Evolutionary conservation across 2,888 invertebrate genomes (phyloP).

Genomic region (Parapristionchus giblindavisi): DNA sequence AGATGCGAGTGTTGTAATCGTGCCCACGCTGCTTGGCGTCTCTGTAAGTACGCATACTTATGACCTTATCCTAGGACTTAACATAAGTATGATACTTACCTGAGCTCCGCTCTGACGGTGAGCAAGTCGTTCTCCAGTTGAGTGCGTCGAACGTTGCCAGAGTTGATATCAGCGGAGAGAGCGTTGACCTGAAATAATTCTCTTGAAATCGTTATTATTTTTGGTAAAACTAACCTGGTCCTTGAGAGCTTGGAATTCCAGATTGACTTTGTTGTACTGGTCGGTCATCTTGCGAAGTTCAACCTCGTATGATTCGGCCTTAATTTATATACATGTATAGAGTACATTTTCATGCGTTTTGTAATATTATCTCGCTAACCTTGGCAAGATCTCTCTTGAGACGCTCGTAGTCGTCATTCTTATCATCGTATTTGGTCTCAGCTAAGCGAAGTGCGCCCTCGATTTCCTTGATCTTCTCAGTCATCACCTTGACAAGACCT

Average conservation of each 20-base stretch:
- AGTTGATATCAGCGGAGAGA: slow-evolving; percentile 62
- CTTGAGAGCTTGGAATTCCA: slow-evolving; percentile 59
- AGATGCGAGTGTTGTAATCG: slow-evolving; percentile 63
- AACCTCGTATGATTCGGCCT: slow-evolving; percentile 61
- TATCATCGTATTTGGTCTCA: slow-evolving; percentile 63
- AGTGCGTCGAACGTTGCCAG: slow-evolving; percentile 56
- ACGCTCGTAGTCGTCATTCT: slow-evolving; percentile 63
- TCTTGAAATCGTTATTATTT: neutral
- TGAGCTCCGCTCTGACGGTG: slow-evolving; percentile 60
- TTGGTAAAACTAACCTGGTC: slow-evolving; percentile 50
- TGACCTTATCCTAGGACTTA: neutral
- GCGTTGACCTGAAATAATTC: slow-evolving; percentile 42
- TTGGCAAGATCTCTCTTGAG: slow-evolving; percentile 62
- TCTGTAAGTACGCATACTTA: slow-evolving; percentile 37
- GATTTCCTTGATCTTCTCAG: slow-evolving; percentile 66
- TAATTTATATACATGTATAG: neutral
- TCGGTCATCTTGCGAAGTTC: slow-evolving; percentile 64
- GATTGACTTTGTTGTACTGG: slow-evolving; percentile 55
- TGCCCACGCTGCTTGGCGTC: slow-evolving; percentile 66
- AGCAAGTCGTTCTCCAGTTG: slow-evolving; percentile 64
- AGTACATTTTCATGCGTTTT: neutral
- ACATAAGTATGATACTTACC: neutral
- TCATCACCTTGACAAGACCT: slow-evolving; percentile 45
- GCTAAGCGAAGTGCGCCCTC: slow-evolving; percentile 62
- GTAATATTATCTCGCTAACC: neutral